These are phyloP conservation scores for Drosophila paramelanica DNA, from an alignment of 2,888 invertebrate species.

Conservation along the genomic window DNA sequence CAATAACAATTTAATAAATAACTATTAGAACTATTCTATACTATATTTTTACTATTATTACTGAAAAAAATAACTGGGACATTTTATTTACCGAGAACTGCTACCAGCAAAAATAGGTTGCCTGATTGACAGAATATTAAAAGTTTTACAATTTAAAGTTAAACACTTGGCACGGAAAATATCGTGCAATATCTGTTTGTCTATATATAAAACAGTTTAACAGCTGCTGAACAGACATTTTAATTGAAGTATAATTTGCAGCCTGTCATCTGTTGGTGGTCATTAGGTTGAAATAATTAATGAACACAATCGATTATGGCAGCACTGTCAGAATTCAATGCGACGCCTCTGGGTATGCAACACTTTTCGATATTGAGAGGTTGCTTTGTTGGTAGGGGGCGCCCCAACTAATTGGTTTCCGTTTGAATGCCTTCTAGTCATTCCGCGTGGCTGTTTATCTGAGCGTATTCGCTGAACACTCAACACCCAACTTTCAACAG, in stretches of 20 bases:
- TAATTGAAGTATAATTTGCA: conserved; percentile 7
- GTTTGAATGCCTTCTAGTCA: conserved; percentile 54
- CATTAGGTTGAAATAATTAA: conserved; percentile 41
- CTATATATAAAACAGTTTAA: conserved; percentile 4
- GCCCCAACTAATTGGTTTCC: conserved; percentile 68
- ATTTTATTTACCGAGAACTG: too few relatives aligned
- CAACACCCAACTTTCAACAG: conserved; percentile 17
- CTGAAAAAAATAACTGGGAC: too few relatives aligned
- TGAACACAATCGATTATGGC: conserved; percentile 47
- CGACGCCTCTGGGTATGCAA: conserved; percentile 28
- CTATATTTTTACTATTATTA: too few relatives aligned
- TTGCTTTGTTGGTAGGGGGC: too few relatives aligned
- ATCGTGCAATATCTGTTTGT: conserved; percentile 3
- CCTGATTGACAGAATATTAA: too few relatives aligned
- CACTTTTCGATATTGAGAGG: conserved; percentile 13
- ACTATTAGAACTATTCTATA: too few relatives aligned
- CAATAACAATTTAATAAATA: too few relatives aligned
- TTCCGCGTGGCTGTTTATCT: conserved; percentile 52
- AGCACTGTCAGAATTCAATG: conserved; percentile 40
- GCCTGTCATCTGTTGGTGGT: conserved; percentile 33
- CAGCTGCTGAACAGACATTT: conserved; percentile 10
- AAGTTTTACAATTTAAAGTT: background rate
- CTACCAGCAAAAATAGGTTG: too few relatives aligned
- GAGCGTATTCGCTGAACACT: conserved; percentile 32
- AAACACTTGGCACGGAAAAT: background rate